Evolutionary conservation across 2,113 vertebrate species (phyloP), one percentile per base, ranked within the genome.

Genomic region (Phaethornis superciliosus): DNA sequence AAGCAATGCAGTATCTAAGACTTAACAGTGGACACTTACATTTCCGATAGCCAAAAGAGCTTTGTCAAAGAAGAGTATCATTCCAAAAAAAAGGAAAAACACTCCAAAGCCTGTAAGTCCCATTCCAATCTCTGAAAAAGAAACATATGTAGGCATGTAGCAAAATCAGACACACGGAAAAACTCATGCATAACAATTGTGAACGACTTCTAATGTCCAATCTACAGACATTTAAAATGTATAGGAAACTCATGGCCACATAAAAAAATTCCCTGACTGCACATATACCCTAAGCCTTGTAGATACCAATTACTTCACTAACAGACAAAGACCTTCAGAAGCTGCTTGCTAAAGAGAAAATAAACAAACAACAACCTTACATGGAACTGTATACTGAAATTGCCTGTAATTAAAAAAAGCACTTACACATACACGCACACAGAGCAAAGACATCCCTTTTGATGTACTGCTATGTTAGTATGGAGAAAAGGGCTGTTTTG

Each of bases 31-130:
- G 40, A 64, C 68, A 98, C 99, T 99, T 97, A 99, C 99, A 87
- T 99, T 99, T 98, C 99, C 99, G 91, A 99, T 99, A 79, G 99
- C 99, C 96, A 99, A 97, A 58, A 99, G 98, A 27, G 99, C 99
- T 98, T 99, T 99, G 98, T 99, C 99, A 96, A 99, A 99, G 97
- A 99, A 99, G 64, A 99, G 98, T 94, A 99, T 99, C 99, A 99
- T 99, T 92, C 99, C 99, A 92, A 99, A 99, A 97, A 99, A 99
- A 56, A 99, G 98, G 97, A 99, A 99, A 95, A 99, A 99, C 85
- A 99, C 99, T 52, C 99, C 99, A 88, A 99, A 99, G 89, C 99
- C 99, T 75, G 99, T 99, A 81, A 99, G 94, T 77, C 99, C 99
- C 98, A 99, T 99, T 91, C 99, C 99, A 84, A 99, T 99, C 97